These are phyloP conservation scores for Pelodytes ibericus DNA, from an alignment of 2,797 vertebrate species.

Conservation along the genomic window DNA sequence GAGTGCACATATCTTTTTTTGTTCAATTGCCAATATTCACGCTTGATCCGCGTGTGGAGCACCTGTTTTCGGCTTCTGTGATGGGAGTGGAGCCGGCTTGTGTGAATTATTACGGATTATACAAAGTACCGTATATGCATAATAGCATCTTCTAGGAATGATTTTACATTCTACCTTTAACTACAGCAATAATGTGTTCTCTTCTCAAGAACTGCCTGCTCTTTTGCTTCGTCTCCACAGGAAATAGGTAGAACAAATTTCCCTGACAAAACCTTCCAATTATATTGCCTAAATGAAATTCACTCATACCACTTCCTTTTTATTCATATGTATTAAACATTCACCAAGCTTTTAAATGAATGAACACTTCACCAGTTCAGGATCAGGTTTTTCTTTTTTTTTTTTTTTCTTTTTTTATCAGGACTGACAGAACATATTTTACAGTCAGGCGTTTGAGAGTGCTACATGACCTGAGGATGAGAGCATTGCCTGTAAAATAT, in stretches of 20 bases:
- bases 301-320: neutral
- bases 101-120: no score
- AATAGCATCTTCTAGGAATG: neutral
- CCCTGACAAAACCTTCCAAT: neutral
- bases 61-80: no score
- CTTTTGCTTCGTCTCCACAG: neutral
- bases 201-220: no score
- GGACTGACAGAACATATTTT: slow-evolving; percentile 20
- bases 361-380: neutral
- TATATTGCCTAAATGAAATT: neutral
- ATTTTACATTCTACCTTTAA: neutral
- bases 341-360: neutral
- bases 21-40: no score
- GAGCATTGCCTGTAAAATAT: slow-evolving; percentile 25
- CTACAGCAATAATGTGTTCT: no score
- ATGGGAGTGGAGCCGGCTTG: no score
- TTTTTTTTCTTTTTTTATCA: neutral
- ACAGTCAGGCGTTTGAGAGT: slow-evolving; percentile 6
- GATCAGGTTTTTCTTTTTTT: neutral
- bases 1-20: no score
- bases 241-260: neutral
- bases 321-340: neutral
- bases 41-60: no score
- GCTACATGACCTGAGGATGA: slow-evolving; percentile 28
- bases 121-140: no score